Evolutionary conservation across 2,113 vertebrate species (phyloP), one percentile per base, ranked within the genome.

Genomic region (Sphaerodactylus townsendi): DNA sequence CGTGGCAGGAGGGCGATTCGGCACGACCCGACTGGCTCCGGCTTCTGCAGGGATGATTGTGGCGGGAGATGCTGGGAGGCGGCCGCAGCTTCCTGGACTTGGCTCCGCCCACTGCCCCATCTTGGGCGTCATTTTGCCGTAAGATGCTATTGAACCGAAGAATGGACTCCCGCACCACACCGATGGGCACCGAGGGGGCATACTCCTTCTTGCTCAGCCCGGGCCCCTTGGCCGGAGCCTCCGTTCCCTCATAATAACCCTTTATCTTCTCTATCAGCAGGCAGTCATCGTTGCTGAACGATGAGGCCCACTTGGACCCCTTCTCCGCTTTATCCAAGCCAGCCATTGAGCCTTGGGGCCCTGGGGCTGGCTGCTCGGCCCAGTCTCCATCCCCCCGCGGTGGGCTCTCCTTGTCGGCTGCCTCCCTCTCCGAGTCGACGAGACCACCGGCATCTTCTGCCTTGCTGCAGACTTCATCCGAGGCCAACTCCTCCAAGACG

Each of bases 201-300:
- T 95, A 95, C 75, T 94, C 95, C 41, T 95, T 92, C 28, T 87
- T 93, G 1, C 81, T 37, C 0, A 39, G 13, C 11, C 2, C 65
- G 0, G 50, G 50, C 28, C 15, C 64, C 50, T 85, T 88, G 1
- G 46, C 83, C 7, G 86, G 77, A 0, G 21, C 94, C 73, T 95
- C 95, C 2, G 96, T 95, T 0, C 95, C 95, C 35, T 97, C 95
- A 14, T 97, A 97, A 82, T 97, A 97, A 73, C 94, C 97, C 72
- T 96, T 89, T 85, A 97, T 97, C 91, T 97, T 97, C 79, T 97
- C 95, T 15, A 97, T 97, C 69, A 97, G 95, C 79, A 94, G 93
- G 81, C 95, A 91, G 86, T 97, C 95, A 1, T 92, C 89, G 19
- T 92, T 91, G 17, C 91, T 91, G 0, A 85, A 75, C 0, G 86